phyloP scores from a whole-genome alignment of 2,797 vertebrate species.

The Helicolenus hilgendorfi region DNA sequence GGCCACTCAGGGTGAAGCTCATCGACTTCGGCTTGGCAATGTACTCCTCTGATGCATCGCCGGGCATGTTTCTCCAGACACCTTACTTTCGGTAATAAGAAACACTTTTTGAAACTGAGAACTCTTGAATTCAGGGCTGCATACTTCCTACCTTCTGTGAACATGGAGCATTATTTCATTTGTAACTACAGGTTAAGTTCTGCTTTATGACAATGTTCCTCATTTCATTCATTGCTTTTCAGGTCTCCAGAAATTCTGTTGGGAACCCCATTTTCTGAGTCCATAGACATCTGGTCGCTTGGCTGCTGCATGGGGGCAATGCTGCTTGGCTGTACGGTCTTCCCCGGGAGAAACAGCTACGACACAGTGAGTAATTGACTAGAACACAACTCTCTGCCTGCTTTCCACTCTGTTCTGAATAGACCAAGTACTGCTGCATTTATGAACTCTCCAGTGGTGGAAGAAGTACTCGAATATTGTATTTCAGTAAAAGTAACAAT shows the following conservation, averaged over 20 bases:
- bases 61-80: rapidly evolving
- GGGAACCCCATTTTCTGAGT: neutral
- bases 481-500: no score
- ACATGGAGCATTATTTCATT: neutral
- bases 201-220: neutral
- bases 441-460: no score
- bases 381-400: neutral
- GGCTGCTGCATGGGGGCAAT: neutral
- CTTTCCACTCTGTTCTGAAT: neutral
- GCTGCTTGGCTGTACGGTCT: neutral
- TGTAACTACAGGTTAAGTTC: neutral
- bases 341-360: neutral
- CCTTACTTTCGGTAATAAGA: neutral
- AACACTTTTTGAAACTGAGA: neutral
- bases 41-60: neutral
- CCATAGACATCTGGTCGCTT: neutral
- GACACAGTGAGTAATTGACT: neutral
- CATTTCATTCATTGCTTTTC: neutral
- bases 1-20: neutral
- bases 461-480: no score
- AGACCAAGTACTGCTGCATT: no score
- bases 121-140: neutral
- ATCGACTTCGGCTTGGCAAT: neutral
- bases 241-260: neutral
- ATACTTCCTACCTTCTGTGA: neutral